A percentile compares a stretch with the other conserved stretches of the same genome.
These are phyloP conservation scores for Drosophila lacicola DNA, from an alignment of 2,888 invertebrate species.

Conservation along the genomic window DNA sequence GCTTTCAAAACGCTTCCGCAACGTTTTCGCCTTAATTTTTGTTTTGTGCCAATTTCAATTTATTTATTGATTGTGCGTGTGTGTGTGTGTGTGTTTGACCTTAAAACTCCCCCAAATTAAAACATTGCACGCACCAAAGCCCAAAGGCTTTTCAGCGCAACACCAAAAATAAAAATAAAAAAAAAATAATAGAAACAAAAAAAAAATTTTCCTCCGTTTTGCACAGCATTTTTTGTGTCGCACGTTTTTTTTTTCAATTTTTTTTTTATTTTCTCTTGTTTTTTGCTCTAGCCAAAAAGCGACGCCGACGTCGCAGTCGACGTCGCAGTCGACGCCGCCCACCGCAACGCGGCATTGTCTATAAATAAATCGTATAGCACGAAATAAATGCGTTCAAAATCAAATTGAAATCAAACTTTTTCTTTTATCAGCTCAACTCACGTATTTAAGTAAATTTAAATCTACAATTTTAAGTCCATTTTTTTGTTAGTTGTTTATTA, in stretches of 20 bases:
- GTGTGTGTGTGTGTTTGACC: slow-evolving; percentile 21
- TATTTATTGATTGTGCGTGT: slow-evolving; percentile 65
- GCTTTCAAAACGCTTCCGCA: slow-evolving; percentile 60
- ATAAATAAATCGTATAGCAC: slow-evolving; percentile 49
- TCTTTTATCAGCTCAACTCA: slow-evolving; percentile 19
- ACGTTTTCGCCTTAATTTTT: slow-evolving; percentile 25
- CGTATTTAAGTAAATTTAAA: background rate
- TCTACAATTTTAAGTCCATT: background rate
- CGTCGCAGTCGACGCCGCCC: slow-evolving; percentile 14
- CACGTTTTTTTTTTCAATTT: background rate
- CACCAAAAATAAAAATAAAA: slow-evolving; percentile 1
- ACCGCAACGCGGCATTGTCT: slow-evolving; percentile 34
- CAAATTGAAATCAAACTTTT: slow-evolving; percentile 38
- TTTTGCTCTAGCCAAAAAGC: slow-evolving; percentile 8
- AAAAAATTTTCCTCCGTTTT: slow-evolving; percentile 9
- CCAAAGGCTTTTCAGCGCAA: background rate
- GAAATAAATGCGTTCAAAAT: slow-evolving; percentile 31
- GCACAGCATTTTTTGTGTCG: slow-evolving; percentile 24
- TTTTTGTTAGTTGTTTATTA: background rate
- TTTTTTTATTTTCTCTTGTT: background rate
- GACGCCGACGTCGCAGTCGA: slow-evolving; percentile 3
- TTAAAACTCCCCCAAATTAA: slow-evolving; percentile 43
- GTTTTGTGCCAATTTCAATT: slow-evolving; percentile 47
- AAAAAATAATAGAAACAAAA: slow-evolving; percentile 3
- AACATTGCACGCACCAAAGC: slow-evolving; percentile 7